These are phyloP conservation scores for Atethmia centrago DNA, from an alignment of 2,888 invertebrate genomes.

Conservation along the genomic window DNA sequence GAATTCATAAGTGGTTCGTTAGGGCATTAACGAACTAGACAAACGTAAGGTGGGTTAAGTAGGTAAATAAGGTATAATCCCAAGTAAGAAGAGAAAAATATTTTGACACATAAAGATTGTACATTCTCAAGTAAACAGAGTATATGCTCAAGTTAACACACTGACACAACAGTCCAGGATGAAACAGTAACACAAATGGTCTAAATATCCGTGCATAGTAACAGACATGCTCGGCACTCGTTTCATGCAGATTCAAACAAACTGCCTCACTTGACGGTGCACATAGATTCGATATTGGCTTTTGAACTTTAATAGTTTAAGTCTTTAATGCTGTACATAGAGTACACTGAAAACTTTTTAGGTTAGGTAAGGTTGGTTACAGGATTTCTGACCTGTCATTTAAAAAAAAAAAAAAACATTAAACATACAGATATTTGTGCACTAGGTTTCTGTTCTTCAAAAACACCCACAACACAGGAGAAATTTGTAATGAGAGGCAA, in stretches of 20 bases:
- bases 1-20: not conserved
- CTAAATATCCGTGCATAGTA: conserved; percentile 51
- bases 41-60: not conserved
- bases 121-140: conserved; percentile 10
- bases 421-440: not conserved
- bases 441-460: not conserved
- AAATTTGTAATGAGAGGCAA: not conserved
- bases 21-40: not conserved
- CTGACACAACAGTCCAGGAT: conserved; percentile 32
- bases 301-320: conserved; percentile 17
- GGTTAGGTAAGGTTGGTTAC: not conserved
- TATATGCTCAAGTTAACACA: conserved; percentile 25
- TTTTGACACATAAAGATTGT: not conserved
- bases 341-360: not conserved
- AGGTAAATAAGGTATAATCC: not conserved
- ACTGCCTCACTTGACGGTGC: conserved; percentile 16
- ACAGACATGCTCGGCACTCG: conserved; percentile 50
- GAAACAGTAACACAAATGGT: conserved; percentile 26
- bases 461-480: not conserved
- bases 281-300: conserved; percentile 11
- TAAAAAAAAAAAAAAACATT: not conserved
- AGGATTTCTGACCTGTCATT: not conserved
- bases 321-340: not conserved
- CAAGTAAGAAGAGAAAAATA: not conserved
- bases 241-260: conserved; percentile 48